Evolutionary conservation across 2,113 vertebrate genomes (phyloP), one percentile per base, ranked within the genome.

Genomic region (Thalassoma bifasciatum): DNA sequence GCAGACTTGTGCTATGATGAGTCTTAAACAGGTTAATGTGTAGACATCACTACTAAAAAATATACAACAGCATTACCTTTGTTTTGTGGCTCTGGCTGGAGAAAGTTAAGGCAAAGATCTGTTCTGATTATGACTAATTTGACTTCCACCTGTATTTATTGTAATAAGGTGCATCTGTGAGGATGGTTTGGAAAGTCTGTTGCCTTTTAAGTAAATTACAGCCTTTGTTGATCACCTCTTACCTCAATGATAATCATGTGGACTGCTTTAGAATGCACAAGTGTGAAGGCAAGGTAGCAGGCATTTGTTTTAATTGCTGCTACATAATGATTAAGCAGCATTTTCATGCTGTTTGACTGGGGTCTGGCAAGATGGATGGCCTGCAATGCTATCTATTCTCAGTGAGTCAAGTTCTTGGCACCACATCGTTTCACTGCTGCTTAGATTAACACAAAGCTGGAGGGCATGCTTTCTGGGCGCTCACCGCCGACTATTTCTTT

Each of bases 301-400:
- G 87, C 84, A 87, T 93, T 91, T 81, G 72, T 91, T 94, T 87
- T 93, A 93, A 92, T 94, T 93, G 93, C 75, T 8, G 52, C 69
- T 66, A 72, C 64, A 49, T 82, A 51, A 75, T 93, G 93, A 94
- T 94, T 86, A 90, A 94, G 86, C 71, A 77, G 77, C 67, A 67
- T 81, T 86, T 83, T 91, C 69, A 93, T 94, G 83, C 37, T 0
- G 37, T 89, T 82, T 89, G 93, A 94, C 91, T 91, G 72, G 77
- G 72, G 75, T 78, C 69, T 70, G 86, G 75, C 52, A 90, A 93
- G 92, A 93, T 88, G 87, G 84, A 93, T 93, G 90, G 84, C 68
- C 81, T 78, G 53, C 86, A 88, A 81, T 59, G 67, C 75, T 90
- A 83, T 89, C 83, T 88, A 42, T 88, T 89, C 78, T 78, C 66